Conservation (phyloP, 2,113 vertebrate species). For the Dendropsophus ebraccatus region DNA sequence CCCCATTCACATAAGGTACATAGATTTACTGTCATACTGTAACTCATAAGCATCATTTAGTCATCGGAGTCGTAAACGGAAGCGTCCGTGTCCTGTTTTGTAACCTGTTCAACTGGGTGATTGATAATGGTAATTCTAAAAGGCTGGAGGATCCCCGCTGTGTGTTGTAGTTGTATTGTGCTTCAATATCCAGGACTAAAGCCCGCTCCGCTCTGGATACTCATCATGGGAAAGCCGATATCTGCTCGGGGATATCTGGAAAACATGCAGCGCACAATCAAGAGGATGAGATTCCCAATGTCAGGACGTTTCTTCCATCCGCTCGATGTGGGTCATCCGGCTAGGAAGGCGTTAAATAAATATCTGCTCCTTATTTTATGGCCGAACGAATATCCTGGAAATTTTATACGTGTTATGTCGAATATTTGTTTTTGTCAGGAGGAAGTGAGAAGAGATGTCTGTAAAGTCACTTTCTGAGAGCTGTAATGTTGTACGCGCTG, state of each 20-base stretch:
- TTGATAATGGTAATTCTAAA: conserved; percentile 52
- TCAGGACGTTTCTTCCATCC: conserved; percentile 34
- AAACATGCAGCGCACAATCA: conserved; percentile 65
- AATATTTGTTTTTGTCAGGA: conserved; percentile 62
- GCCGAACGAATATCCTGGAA: conserved; percentile 58
- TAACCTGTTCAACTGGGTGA: conserved; percentile 38
- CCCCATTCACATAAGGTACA: conserved; percentile 24
- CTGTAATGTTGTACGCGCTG: neutral
- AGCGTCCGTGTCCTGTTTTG: conserved; percentile 29
- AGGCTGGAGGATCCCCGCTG: conserved; percentile 35
- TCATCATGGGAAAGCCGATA: conserved; percentile 69
- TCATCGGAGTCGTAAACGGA: conserved; percentile 38
- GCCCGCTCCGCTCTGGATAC: conserved; percentile 67
- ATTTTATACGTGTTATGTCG: conserved; percentile 64
- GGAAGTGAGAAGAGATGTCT: conserved; percentile 62
- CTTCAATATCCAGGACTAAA: conserved; percentile 28
- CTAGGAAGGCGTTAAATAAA: conserved; percentile 50
- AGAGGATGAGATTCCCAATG: conserved; percentile 64
- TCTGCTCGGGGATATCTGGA: conserved; percentile 72
- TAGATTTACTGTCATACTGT: conserved; percentile 36
- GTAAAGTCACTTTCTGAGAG: conserved; percentile 62
- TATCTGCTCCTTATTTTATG: conserved; percentile 55
- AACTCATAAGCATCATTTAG: conserved; percentile 30
- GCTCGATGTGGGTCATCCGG: neutral
- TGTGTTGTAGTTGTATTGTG: conserved; percentile 52